These are phyloP conservation scores for Agrilus biguttatus DNA, from an alignment of 2,888 invertebrate species.

Conservation along the genomic window DNA sequence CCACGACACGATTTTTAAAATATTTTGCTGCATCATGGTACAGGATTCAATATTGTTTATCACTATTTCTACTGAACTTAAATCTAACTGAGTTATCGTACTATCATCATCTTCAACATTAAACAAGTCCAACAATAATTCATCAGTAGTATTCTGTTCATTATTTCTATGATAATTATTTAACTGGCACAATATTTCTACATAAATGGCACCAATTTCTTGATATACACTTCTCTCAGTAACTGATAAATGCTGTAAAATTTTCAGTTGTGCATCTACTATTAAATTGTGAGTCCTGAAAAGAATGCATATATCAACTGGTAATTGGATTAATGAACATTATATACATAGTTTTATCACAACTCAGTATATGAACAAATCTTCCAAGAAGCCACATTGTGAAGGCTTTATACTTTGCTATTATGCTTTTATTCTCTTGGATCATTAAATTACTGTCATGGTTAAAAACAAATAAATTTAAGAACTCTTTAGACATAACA, in stretches of 20 bases:
- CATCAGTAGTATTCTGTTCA: constrained; percentile 19
- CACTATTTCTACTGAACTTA: constrained; percentile 19
- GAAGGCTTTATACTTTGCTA: constrained; percentile 34
- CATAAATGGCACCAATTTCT: constrained; percentile 36
- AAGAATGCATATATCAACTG: constrained; percentile 10
- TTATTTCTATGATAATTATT: constrained; percentile 30
- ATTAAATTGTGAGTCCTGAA: constrained; percentile 37
- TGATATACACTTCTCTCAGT: constrained; percentile 37
- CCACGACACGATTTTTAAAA: constrained; percentile 18
- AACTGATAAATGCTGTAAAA: constrained; percentile 36
- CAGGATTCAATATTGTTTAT: constrained; percentile 14
- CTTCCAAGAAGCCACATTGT: constrained; percentile 54
- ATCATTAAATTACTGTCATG: constrained; percentile 33
- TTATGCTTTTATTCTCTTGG: constrained; percentile 30
- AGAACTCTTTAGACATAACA: constrained; percentile 41
- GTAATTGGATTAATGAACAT: background rate
- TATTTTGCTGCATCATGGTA: constrained; percentile 16
- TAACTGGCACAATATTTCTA: constrained; percentile 29
- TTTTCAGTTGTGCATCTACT: constrained; percentile 41
- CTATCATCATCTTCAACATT: constrained; percentile 7
- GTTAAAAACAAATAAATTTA: constrained; percentile 39
- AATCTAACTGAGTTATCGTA: constrained; percentile 13
- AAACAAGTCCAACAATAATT: constrained; percentile 30
- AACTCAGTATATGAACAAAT: constrained; percentile 47
- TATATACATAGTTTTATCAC: constrained; percentile 33